Evolutionary conservation across 1,140 invertebrate species (phyloP), one percentile per base, ranked within the genome.

Genomic region (Zaprionus gabonicus): DNA sequence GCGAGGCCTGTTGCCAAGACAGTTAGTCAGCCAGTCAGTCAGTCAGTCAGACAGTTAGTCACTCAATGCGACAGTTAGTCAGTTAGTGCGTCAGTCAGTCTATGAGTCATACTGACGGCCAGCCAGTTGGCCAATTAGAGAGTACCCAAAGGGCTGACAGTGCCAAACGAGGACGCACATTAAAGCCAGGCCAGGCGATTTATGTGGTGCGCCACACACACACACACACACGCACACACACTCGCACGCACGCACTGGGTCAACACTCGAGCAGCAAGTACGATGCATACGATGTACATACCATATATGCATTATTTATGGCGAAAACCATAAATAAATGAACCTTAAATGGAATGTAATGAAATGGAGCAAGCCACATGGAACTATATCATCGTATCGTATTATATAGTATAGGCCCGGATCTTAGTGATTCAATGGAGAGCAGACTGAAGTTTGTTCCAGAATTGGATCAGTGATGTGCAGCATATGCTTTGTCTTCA

Each of bases 81-180:
- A 62, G 72, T 76, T 55, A 74, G 67, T 69, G 62, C 60, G 71
- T 79, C 69, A 82, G 69, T 79, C 69, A 79, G 69, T 62, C 71
- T 38, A 49, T 66, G 34, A 25, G 55, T 27, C 23, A 63, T 15
- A 17, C 60, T 66, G 68, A 44, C 59, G 55, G 38, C 25, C 38
- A 62, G 58, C 46, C 68, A 66, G 65, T 64, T 74, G 75, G 74
- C 70, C 74, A 76, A 72, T 76, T 76, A 76, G 60, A 71, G 28
- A 66, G 70, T 46, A 44, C 69, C 70, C 74, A 66, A 77, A 77
- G 58, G 75, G 36, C 73, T 84, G 70, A 80, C 74, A 85, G 62
- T 78, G 64, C 68, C 70, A 69, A 85, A 85, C 82, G 79, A 85
- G 82, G 82, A 86, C 82, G 75, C 82, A 85, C 82, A 85, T 85